Evolutionary conservation across 1,140 invertebrate genomes (phyloP).

Genomic region (Bombus cullumanus): DNA sequence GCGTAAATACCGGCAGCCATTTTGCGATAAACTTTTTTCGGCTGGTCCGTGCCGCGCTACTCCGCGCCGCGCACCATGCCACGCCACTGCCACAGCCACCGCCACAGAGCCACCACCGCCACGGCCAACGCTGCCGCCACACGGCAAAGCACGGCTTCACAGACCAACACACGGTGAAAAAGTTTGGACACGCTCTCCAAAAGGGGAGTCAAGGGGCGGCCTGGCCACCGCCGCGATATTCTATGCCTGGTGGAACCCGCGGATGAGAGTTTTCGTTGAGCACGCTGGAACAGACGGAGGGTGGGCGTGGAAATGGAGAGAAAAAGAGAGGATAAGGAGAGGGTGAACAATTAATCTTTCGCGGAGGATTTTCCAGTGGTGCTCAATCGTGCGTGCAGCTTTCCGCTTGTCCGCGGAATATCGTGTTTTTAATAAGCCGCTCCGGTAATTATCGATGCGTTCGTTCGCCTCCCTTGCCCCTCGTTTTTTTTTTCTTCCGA

Average conservation of each 20-base stretch:
- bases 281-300: constrained; percentile 40
- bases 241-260: constrained; percentile 32
- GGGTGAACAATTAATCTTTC: constrained; percentile 64
- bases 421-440: constrained; percentile 43
- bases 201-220: constrained; percentile 45
- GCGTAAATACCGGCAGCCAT: constrained; percentile 83
- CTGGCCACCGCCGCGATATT: constrained; percentile 50
- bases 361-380: constrained; percentile 45
- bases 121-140: constrained; percentile 1
- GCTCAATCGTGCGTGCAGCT: constrained; percentile 47
- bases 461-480: not conserved
- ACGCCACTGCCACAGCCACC: not conserved
- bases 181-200: constrained; percentile 64
- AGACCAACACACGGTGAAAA: constrained; percentile 48
- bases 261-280: constrained; percentile 57
- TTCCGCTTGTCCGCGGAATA: constrained; percentile 16
- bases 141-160: not conserved
- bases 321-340: constrained; percentile 48
- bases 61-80: constrained; percentile 25
- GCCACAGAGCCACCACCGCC: constrained; percentile 11
- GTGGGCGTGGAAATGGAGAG: constrained; percentile 41
- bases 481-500: not conserved
- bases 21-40: constrained; percentile 83
- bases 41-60: constrained; percentile 39
- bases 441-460: constrained; percentile 38